phyloP scores from a whole-genome alignment of 2,888 invertebrate species.

The Limnephilus lunatus region DNA sequence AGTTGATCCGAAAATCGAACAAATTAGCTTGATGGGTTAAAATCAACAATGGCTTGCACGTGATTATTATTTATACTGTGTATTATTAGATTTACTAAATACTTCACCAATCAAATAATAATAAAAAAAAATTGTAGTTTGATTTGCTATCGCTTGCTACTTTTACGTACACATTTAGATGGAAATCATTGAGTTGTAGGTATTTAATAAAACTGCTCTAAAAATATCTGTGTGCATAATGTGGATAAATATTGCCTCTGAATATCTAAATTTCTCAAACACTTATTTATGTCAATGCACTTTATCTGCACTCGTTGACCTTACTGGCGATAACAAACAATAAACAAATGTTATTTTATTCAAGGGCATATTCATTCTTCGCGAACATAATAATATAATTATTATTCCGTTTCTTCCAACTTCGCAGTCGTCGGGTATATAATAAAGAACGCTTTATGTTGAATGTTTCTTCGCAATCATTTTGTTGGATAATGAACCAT shows the following conservation, averaged over 20 bases:
- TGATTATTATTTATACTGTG: neutral
- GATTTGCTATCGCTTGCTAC: neutral
- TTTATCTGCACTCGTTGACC: slow-evolving; percentile 47
- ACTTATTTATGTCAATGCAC: slow-evolving; percentile 43
- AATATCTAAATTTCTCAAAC: slow-evolving; percentile 17
- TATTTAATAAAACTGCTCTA: neutral
- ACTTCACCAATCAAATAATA: neutral
- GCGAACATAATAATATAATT: neutral
- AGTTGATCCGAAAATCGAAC: no score
- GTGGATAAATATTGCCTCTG: slow-evolving; percentile 13
- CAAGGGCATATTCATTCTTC: slow-evolving; percentile 14
- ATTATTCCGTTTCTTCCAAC: neutral
- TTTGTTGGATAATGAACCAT: neutral
- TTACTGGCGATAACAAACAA: slow-evolving; percentile 22
- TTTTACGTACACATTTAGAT: neutral
- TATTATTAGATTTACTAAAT: neutral
- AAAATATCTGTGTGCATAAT: neutral
- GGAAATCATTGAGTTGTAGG: neutral
- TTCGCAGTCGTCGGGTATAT: neutral
- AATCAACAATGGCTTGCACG: neutral
- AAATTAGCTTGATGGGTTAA: neutral
- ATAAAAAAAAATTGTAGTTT: no score
- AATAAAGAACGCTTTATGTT: neutral
- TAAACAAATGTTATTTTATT: slow-evolving; percentile 26
- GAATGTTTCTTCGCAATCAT: neutral